Evolutionary conservation across 2,797 vertebrate genomes (phyloP), one percentile per base, ranked within the genome.

Genomic region (Tachyglossus aculeatus): DNA sequence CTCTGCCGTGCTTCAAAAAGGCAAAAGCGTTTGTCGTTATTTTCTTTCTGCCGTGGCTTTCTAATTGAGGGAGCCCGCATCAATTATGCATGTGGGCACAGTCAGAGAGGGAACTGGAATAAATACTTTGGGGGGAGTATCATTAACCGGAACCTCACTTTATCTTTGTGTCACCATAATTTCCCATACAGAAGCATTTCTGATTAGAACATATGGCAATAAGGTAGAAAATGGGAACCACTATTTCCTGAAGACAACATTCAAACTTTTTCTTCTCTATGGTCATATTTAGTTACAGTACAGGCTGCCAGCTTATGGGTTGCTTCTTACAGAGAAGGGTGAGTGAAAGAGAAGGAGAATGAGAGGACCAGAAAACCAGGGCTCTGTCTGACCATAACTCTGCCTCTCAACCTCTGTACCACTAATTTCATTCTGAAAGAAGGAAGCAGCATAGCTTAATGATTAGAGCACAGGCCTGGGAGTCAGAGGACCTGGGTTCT

Each of bases 201-300:
- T 87, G 81, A 88, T 90, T 79, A 82, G 75, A 90, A 74, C 91
- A 90, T 91, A 90, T 82, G 86, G 91, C 82, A 78, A 63, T 74
- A 22, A 78, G 64, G 65, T 67, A 83, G 84, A 86, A 91, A 78
- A 70, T 80, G 87, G 84, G 81, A 86, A 79, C 50, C 79, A 73
- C 74, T 76, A 21, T 84, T 86, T 88, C 84, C 86, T 63, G 62
- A 62, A 77, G n/a, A 60, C 67, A 51, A 77, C 84, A 71, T 54
- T 54, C 61, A 83, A 86, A 84, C 50, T 86, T 91, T 86, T 77
- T 77, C 72, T 63, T 4, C 71, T 51, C 85, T 89, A 84, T 83
- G 67, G 59, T 64, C 76, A 83, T 79, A 87, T 85, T 89, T 83
- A 52, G 76, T 82, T 87, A 21, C 83, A 66, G 68, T 18, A 39